Evolutionary conservation across 2,888 invertebrate genomes (phyloP).

Genomic region (Cheilosia grossa): DNA sequence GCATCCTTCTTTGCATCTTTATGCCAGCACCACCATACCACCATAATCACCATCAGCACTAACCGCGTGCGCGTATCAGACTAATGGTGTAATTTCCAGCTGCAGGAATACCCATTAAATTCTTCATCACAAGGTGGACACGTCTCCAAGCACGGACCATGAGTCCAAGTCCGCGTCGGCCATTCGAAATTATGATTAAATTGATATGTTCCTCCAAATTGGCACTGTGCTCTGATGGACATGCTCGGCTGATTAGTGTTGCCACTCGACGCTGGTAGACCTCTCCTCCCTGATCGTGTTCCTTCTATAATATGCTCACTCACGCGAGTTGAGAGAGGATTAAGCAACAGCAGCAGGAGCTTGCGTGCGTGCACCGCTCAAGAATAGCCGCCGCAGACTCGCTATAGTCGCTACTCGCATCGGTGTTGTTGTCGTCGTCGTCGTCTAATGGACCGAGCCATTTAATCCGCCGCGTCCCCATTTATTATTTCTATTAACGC

Average conservation of each 20-base stretch:
- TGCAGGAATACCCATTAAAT: slow-evolving; percentile 48
- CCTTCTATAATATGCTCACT: slow-evolving; percentile 11
- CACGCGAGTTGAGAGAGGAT: slow-evolving; percentile 26
- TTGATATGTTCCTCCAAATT: slow-evolving; percentile 61
- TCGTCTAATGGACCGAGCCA: slow-evolving; percentile 45
- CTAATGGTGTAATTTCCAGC: slow-evolving; percentile 47
- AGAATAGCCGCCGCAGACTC: neutral
- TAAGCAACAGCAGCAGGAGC: neutral
- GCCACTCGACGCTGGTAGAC: slow-evolving; percentile 17
- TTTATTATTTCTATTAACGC: slow-evolving; percentile 68
- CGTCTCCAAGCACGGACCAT: slow-evolving; percentile 7
- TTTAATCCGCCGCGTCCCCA: slow-evolving; percentile 49
- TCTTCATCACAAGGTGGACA: slow-evolving; percentile 21
- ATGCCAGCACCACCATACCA: slow-evolving; percentile 7
- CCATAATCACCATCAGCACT: slow-evolving; percentile 15
- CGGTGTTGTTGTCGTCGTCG: slow-evolving; percentile 28
- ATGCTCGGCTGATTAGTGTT: slow-evolving; percentile 40
- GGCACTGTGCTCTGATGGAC: slow-evolving; percentile 49
- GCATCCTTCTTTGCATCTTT: neutral
- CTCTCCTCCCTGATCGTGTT: slow-evolving; percentile 30
- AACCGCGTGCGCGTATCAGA: slow-evolving; percentile 28
- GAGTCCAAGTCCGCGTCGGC: neutral
- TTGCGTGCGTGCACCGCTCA: slow-evolving; percentile 24
- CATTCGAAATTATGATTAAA: slow-evolving; percentile 50
- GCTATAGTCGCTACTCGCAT: neutral